phyloP scores from a whole-genome alignment of 2,888 invertebrate species.

The Prenolepis imparis region DNA sequence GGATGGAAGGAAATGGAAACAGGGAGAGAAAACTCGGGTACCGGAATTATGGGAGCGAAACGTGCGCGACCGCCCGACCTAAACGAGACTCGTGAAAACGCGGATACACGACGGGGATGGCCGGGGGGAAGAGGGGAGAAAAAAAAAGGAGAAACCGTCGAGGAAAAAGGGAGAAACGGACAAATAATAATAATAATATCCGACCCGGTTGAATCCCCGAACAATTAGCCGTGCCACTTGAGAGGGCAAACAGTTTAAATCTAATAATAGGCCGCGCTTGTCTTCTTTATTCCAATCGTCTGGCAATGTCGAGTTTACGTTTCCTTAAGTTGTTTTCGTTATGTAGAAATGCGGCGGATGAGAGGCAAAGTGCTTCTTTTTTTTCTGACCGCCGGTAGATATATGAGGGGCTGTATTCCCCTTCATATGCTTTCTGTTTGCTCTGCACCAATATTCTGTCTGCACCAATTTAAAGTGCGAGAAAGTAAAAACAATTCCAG shows the following conservation, averaged over 20 bases:
- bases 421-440: not conserved
- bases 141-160: conserved; percentile 27
- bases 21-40: conserved; percentile 53
- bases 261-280: conserved; percentile 76
- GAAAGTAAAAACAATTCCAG: conserved; percentile 9
- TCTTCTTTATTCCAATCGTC: conserved; percentile 63
- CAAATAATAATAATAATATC: conserved; percentile 74
- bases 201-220: conserved; percentile 70
- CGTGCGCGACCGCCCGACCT: conserved; percentile 61
- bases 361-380: conserved; percentile 3
- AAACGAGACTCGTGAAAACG: conserved; percentile 66
- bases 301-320: conserved; percentile 28
- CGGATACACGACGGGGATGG: conserved; percentile 22
- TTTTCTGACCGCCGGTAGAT: conserved; percentile 23
- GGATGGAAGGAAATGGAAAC: not conserved
- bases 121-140: not conserved
- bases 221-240: conserved; percentile 77
- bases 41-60: conserved; percentile 71
- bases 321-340: conserved; percentile 42
- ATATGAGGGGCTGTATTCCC: not conserved
- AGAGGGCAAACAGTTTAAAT: conserved; percentile 79
- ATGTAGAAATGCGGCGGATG: not conserved
- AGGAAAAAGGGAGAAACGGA: conserved; percentile 55
- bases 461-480: conserved; percentile 32
- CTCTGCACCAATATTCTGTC: not conserved